Evolutionary conservation across 2,113 vertebrate species (phyloP), one percentile per base, ranked within the genome.

Genomic region (Phrynocephalus versicolor): DNA sequence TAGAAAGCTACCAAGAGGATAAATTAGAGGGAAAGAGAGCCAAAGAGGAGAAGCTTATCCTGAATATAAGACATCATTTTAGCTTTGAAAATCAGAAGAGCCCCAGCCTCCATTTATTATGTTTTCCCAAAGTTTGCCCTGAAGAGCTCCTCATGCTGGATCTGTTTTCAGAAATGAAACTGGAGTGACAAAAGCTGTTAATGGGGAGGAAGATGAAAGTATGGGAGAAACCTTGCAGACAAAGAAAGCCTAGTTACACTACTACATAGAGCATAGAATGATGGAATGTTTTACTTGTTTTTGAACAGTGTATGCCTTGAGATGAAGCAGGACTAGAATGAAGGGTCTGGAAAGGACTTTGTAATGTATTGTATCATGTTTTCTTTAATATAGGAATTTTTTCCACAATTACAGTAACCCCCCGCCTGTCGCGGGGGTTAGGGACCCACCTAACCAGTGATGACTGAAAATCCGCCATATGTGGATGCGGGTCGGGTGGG

Each of bases 81-180:
- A 13, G 27, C n/a, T 55, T 78, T 33, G 55, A 58, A 57, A 58
- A 77, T 55, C 45, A 57, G 37, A 58, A 57, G 60, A 15, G 57
- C 14, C 30, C 9, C 60, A 70, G 13, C 67, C 33, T 70, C 9
- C 12, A 10, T 13, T 70, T n/a, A 70, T 35, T n/a, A 55, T 76
- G n/a, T 71, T 35, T 55, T 60, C n/a, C n/a, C 45, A 71, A 45
- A 57, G 41, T 33, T 74, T 73, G 35, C 21, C 39, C 58, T 64
- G 19, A 51, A 51, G n/a, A 45, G 33, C 21, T 35, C 13, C 33
- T n/a, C 6, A 39, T n/a, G 33, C 33, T n/a, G 82, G 73, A 70
- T 37, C 35, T 85, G 1, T 80, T 87, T 0, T 1, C 51, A 72
- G 77, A 57, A 35, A 81, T 41, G 45, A 0, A 0, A 0, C 79